phyloP scores from a whole-genome alignment of 1,140 invertebrate species.

The Brachionus rubens region DNA sequence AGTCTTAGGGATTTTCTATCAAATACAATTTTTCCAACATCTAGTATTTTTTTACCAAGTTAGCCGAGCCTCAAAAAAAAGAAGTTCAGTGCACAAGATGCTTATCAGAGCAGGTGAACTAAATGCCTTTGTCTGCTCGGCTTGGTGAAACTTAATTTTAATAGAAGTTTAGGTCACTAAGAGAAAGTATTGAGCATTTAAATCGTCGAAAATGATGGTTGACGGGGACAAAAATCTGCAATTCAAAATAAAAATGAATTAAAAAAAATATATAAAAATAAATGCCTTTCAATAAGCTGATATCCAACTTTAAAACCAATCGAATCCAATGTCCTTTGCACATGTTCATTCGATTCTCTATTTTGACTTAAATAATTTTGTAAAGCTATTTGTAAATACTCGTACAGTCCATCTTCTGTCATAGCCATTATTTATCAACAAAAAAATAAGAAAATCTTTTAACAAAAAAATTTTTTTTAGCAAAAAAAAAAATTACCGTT shows the following conservation, averaged over 20 bases:
- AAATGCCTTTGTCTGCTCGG: too few relatives aligned
- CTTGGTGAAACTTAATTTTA: too few relatives aligned
- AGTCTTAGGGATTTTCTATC: too few relatives aligned
- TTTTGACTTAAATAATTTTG: not conserved
- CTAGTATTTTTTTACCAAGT: too few relatives aligned
- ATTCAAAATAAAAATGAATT: not conserved
- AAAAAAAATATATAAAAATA: not conserved
- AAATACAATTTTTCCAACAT: too few relatives aligned
- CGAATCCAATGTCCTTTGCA: slow-evolving; percentile 17
- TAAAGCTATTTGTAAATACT: slow-evolving; percentile 32
- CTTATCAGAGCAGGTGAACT: too few relatives aligned
- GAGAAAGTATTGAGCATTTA: too few relatives aligned
- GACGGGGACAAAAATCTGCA: not conserved
- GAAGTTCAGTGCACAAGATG: too few relatives aligned
- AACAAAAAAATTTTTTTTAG: not conserved
- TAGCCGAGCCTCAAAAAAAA: too few relatives aligned
- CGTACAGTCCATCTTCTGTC: slow-evolving; percentile 13
- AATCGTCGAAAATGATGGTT: too few relatives aligned
- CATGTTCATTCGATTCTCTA: not conserved
- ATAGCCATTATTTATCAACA: not conserved
- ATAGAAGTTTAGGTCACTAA: too few relatives aligned
- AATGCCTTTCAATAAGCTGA: slow-evolving; percentile 40
- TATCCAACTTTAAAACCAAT: slow-evolving; percentile 40
- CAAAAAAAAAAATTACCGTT: not conserved
- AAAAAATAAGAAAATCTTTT: not conserved